phyloP scores from a whole-genome alignment of 2,797 vertebrate genomes.

The Salarias fasciatus region DNA sequence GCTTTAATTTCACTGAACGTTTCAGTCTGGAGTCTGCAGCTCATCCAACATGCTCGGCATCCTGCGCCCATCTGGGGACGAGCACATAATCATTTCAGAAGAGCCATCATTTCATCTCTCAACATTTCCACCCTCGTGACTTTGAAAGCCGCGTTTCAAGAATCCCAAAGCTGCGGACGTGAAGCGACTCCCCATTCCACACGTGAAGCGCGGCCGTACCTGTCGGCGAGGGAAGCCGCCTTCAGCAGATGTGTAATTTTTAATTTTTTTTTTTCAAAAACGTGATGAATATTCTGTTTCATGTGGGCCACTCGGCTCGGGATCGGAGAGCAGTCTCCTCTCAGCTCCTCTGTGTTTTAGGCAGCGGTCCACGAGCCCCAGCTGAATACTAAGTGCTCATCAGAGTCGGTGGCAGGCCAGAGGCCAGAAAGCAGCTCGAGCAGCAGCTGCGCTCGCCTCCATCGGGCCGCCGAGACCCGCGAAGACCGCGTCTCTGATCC shows the following conservation, averaged over 20 bases:
- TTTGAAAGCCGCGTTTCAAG: conserved; percentile 27
- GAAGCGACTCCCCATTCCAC: conserved; percentile 24
- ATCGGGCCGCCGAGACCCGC: conserved; percentile 33
- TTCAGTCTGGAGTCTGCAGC: conserved; percentile 28
- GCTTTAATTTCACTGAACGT: conserved; percentile 50
- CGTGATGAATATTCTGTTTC: conserved; percentile 26
- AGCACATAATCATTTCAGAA: conserved; percentile 45
- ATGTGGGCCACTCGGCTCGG: conserved; percentile 20
- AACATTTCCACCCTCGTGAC: conserved; percentile 24
- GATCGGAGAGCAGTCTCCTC: conserved; percentile 35
- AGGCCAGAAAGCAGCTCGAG: conserved; percentile 54
- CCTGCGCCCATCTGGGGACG: conserved; percentile 11
- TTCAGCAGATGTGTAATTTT: conserved; percentile 12
- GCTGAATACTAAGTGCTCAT: conserved; percentile 64
- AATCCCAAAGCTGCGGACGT: conserved; percentile 18
- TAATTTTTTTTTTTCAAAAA: background rate
- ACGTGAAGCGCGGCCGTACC: conserved; percentile 13
- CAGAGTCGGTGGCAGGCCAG: conserved; percentile 44
- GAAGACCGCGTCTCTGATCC: conserved; percentile 34
- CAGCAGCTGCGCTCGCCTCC: conserved; percentile 57
- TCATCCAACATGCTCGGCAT: conserved; percentile 27
- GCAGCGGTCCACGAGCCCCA: conserved; percentile 45
- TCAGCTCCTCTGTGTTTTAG: conserved; percentile 37
- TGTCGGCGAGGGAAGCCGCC: conserved; percentile 4
- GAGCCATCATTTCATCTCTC: conserved; percentile 31